Conservation (phyloP, 1,140 invertebrate genomes). For the Drosophila nasuta region DNA sequence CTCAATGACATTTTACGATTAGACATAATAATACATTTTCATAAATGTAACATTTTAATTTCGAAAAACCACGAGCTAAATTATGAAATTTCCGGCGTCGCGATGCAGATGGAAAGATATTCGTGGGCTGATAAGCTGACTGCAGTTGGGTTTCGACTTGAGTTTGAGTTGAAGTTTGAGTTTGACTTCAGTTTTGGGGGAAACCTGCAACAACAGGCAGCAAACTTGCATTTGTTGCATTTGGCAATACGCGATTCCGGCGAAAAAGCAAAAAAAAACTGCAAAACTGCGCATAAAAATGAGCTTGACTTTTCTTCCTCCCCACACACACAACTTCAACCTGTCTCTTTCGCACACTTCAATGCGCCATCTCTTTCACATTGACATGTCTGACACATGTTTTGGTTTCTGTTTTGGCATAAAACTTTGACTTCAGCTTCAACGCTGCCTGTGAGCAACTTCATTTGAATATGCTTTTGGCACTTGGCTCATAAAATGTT, state of each 20-base stretch:
- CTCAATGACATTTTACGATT: slow-evolving; percentile 74
- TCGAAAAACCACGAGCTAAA: slow-evolving; percentile 35
- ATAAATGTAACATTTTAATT: slow-evolving; percentile 79
- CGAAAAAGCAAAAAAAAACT: slow-evolving; percentile 28
- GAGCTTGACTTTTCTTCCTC: slow-evolving; percentile 38
- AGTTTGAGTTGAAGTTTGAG: neutral
- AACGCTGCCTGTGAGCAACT: slow-evolving; percentile 56
- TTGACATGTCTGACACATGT: slow-evolving; percentile 80
- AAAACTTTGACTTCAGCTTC: slow-evolving; percentile 53
- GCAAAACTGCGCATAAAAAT: slow-evolving; percentile 50
- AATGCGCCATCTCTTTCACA: slow-evolving; percentile 29
- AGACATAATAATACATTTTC: slow-evolving; percentile 78
- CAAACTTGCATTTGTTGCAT: slow-evolving; percentile 8
- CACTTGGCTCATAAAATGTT: slow-evolving; percentile 73
- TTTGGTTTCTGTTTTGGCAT: slow-evolving; percentile 47
- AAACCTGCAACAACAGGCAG: slow-evolving; percentile 29
- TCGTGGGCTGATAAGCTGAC: slow-evolving; percentile 44
- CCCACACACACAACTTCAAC: neutral
- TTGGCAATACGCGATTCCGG: slow-evolving; percentile 24
- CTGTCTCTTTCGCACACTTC: neutral
- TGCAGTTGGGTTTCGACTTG: neutral
- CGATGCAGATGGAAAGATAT: slow-evolving; percentile 14
- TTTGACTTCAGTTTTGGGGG: neutral
- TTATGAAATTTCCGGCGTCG: slow-evolving; percentile 79
- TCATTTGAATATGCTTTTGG: slow-evolving; percentile 79